phyloP scores from a whole-genome alignment of 64 coral and sea anemone species.

The Acropora tenuis region DNA sequence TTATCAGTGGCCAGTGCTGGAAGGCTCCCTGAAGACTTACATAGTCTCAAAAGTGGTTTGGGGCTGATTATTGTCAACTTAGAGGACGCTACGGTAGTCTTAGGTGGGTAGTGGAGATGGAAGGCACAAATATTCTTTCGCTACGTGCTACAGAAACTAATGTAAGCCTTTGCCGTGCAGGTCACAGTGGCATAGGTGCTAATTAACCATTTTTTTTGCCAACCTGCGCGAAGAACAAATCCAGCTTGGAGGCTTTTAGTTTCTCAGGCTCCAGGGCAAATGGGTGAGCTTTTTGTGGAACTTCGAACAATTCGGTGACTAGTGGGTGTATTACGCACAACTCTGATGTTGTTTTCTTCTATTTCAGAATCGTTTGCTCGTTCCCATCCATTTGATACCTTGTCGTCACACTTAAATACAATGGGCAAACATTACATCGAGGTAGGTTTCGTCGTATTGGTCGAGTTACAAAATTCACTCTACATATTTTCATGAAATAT shows the following conservation, averaged over 20 bases:
- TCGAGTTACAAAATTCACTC: neutral
- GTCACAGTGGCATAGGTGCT: too few species aligned
- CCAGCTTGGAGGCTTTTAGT: too few species aligned
- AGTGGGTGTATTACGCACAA: too few species aligned
- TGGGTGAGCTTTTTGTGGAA: too few species aligned
- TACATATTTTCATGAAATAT: neutral
- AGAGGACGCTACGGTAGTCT: conserved; percentile 88
- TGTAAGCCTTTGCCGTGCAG: too few species aligned
- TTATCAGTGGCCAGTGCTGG: conserved; percentile 84
- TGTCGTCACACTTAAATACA: conserved; percentile 71
- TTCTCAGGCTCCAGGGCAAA: too few species aligned
- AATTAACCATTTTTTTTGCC: too few species aligned
- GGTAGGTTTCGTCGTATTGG: conserved; percentile 32
- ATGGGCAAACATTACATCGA: conserved; percentile 95
- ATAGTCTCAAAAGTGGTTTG: conserved; percentile 75
- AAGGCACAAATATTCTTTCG: too few species aligned
- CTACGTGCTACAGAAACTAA: too few species aligned
- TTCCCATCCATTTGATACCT: conserved; percentile 82
- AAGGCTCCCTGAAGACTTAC: conserved; percentile 79
- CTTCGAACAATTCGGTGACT: too few species aligned
- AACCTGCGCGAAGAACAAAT: too few species aligned
- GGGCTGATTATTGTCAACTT: conserved; percentile 91
- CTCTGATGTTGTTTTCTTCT: neutral
- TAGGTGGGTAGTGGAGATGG: conserved; percentile 52
- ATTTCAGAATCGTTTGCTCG: conserved; percentile 78